These are phyloP conservation scores for Macheiramphus alcinus DNA, from an alignment of 2,113 vertebrate species.

Conservation along the genomic window DNA sequence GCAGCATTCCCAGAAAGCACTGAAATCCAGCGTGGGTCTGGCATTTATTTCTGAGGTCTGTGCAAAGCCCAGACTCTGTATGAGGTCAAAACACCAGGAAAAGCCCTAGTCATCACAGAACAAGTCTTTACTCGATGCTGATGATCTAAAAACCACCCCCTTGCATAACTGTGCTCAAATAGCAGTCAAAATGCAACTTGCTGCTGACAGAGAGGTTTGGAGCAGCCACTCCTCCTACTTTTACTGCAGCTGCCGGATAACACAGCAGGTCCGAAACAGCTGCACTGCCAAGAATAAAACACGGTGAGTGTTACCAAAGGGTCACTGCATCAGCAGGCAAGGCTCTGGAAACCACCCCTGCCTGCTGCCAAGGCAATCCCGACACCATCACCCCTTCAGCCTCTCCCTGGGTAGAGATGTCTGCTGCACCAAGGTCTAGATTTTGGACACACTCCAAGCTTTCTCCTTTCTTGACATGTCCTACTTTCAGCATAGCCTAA, in stretches of 20 bases:
- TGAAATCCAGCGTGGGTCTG: neutral
- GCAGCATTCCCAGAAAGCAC: neutral
- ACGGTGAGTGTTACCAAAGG: neutral
- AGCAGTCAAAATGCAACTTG: neutral
- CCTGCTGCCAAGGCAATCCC: neutral
- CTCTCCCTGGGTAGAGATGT: neutral
- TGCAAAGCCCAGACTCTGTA: neutral
- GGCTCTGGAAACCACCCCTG: neutral
- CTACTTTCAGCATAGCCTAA: neutral
- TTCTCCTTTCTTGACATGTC: neutral
- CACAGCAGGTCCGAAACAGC: neutral
- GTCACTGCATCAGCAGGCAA: neutral
- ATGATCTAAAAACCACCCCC: neutral
- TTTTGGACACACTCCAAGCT: neutral
- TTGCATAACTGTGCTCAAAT: neutral
- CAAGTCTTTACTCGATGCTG: neutral
- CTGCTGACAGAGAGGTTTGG: neutral
- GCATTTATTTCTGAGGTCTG: neutral
- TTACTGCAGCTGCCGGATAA: neutral
- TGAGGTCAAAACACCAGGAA: neutral
- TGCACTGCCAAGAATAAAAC: neutral
- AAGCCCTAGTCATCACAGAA: neutral
- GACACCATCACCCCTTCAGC: neutral
- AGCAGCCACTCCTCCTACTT: neutral
- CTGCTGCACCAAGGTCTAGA: neutral